Base-by-base conservation (phyloP, 2,888 invertebrate species). In the Andricus quercusramuli region DNA sequence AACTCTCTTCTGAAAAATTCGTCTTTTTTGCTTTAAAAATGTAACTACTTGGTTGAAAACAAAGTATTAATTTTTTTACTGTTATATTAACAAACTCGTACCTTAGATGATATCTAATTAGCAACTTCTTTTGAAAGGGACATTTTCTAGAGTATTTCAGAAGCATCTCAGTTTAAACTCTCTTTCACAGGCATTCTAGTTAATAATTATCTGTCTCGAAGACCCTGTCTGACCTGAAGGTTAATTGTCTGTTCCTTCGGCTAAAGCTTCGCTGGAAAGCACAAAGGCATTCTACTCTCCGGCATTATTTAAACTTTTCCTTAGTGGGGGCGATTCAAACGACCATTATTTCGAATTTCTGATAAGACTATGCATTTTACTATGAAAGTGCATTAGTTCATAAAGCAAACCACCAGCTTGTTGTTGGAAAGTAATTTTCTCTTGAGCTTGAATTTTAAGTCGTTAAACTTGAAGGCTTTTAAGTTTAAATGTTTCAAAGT, bases 281-380 rank as follows among this genome's bases (percentile, higher is more conserved):
- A 74, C 74, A 74, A 74, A 74, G 74, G 56, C 51, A 70, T 47
- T 51, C 29, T 25, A 56, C 15, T 56, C 17, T 11, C 29, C 4
- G n/a, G 29, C 56, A 74, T 32, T 74, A 74, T 74, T 74, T 74
- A 74, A 74, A 74, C 74, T 74, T 74, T 74, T 56, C 74, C 74
- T 74, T 15, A n/a, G 47, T 74, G 32, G 29, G 32, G 56, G 32
- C 56, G 51, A 56, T 74, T 56, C 51, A 56, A 74, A 32, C 32
- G 74, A 32, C 37, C n/a, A 32, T 74, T 74, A 74, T 74, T 74
- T 56, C 51, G 74, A 56, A 20, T 56, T 51, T n/a, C 47, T 51
- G 32, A 74, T 74, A 56, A 74, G 29, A 56, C 56, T n/a, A 6
- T 15, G 56, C 15, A 74, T 74, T 74, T 74, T 74, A n/a, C 56